These are phyloP conservation scores for Megalops atlanticus DNA, from an alignment of 2,113 vertebrate genomes.

Conservation along the genomic window DNA sequence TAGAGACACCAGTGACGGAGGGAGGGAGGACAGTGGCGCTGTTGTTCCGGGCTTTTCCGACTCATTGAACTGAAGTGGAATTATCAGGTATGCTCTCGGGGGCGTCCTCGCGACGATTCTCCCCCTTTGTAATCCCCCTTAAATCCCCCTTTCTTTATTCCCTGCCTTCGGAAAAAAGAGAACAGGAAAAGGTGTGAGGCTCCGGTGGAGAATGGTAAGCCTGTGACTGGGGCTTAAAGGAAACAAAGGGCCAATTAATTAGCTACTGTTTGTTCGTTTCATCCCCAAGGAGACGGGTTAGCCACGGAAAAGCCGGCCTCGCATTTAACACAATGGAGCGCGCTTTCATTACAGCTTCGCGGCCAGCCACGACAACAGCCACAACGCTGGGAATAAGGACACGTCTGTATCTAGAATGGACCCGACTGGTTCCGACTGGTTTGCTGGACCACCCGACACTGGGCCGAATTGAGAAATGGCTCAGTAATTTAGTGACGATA, in stretches of 20 bases:
- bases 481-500: neutral
- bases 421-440: neutral
- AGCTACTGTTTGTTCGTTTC: slow-evolving; percentile 4
- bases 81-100: slow-evolving; percentile 6
- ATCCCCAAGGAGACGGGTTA: slow-evolving; percentile 2
- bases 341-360: neutral
- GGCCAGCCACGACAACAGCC: neutral
- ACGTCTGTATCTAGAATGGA: neutral
- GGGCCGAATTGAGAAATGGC: neutral
- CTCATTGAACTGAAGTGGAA: neutral
- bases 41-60: neutral
- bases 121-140: neutral
- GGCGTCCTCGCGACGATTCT: neutral
- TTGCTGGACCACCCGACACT: neutral
- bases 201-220: neutral
- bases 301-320: neutral
- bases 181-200: neutral
- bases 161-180: neutral
- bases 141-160: neutral
- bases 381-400: slow-evolving; percentile 5
- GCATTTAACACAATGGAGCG: neutral
- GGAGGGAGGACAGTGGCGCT: neutral
- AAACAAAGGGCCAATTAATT: neutral
- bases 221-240: neutral
- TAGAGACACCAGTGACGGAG: neutral